phyloP scores from a whole-genome alignment of 2,113 vertebrate genomes.

The Brachyhypopomus gauderio region DNA sequence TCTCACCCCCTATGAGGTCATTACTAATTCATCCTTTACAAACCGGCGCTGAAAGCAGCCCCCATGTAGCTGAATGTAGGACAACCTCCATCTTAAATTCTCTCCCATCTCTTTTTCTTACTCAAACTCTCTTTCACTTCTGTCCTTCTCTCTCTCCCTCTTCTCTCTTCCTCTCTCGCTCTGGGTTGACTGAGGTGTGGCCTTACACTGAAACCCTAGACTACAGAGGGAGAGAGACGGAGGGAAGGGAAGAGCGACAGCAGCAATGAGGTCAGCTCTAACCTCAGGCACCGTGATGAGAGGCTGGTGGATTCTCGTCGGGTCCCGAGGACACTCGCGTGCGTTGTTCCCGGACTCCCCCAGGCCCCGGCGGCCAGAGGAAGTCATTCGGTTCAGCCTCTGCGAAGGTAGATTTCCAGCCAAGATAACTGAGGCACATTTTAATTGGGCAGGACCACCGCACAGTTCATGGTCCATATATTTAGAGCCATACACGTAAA shows the following conservation, averaged over 20 bases:
- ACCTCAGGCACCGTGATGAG: background rate
- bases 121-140: no score
- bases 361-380: background rate
- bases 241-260: background rate
- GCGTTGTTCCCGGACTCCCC: background rate
- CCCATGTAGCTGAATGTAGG: conserved; percentile 41
- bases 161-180: background rate
- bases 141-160: background rate
- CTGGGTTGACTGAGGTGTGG: conserved; percentile 28
- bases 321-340: background rate
- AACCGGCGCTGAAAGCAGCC: conserved; percentile 34
- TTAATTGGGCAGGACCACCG: background rate
- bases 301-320: background rate
- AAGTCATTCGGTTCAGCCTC: background rate
- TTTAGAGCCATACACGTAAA: no score
- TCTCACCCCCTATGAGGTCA: conserved; percentile 25
- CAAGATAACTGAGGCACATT: background rate
- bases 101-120: background rate
- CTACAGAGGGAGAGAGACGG: background rate
- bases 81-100: conserved; percentile 23
- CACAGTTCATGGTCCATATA: no score
- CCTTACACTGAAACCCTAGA: background rate
- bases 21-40: conserved; percentile 50
- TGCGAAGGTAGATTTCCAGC: background rate
- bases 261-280: background rate